Evolutionary conservation across 1,140 invertebrate genomes (phyloP).

Genomic region (Acromyrmex charruanus): DNA sequence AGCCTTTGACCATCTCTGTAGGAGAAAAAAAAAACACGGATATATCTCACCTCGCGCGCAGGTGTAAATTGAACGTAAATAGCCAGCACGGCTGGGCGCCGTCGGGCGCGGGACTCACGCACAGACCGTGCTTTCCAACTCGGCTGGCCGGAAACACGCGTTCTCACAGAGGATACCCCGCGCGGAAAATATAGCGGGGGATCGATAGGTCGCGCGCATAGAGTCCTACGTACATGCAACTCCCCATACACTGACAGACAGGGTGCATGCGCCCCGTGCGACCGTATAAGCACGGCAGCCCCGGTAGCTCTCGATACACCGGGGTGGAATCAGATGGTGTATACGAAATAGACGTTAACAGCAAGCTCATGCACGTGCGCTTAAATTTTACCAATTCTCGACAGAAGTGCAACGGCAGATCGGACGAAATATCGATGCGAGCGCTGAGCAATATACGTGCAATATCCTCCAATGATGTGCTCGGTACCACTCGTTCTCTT

Average conservation of each 20-base stretch:
- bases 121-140: neutral
- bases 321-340: constrained; percentile 12
- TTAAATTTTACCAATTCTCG: too few species aligned
- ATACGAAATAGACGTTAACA: neutral
- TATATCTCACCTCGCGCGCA: neutral
- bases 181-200: constrained; percentile 54
- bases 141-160: neutral
- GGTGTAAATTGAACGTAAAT: constrained; percentile 13
- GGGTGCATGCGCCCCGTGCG: constrained; percentile 45
- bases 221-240: constrained; percentile 31
- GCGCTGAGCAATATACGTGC: neutral
- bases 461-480: neutral
- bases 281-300: neutral
- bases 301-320: neutral
- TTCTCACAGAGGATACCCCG: neutral
- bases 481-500: neutral
- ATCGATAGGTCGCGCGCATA: constrained; percentile 47
- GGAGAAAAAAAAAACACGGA: neutral
- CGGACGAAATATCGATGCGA: neutral
- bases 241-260: constrained; percentile 37
- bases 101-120: neutral
- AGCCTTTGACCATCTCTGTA: neutral
- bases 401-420: neutral
- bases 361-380: neutral
- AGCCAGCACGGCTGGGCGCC: neutral